phyloP scores from a whole-genome alignment of 2,797 vertebrate species.

The Heterohyrax brucei region DNA sequence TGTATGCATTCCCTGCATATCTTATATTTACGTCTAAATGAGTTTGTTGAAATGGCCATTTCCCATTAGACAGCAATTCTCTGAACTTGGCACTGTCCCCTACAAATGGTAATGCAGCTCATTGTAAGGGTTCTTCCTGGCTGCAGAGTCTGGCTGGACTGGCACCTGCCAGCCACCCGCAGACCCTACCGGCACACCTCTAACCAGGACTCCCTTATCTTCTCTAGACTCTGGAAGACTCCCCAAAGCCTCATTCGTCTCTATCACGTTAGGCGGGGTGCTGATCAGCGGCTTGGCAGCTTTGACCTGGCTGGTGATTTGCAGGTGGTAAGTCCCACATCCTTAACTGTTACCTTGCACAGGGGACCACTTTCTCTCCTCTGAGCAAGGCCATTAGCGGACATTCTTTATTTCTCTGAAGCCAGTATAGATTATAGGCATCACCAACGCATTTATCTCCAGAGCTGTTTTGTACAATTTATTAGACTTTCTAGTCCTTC shows the following conservation, averaged over 20 bases:
- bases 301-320: conserved; percentile 78
- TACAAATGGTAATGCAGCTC: neutral
- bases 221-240: conserved; percentile 84
- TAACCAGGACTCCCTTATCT: neutral
- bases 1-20: too few relatives aligned
- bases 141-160: too few relatives aligned
- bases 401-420: neutral
- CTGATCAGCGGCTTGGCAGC: conserved; percentile 60
- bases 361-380: neutral
- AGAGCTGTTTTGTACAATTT: neutral
- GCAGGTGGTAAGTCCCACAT: conserved; percentile 77
- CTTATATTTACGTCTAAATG: too few relatives aligned
- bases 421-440: neutral
- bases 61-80: neutral
- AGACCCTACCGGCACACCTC: neutral
- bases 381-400: neutral
- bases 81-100: neutral
- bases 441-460: neutral
- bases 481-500: neutral
- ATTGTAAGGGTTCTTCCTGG: neutral
- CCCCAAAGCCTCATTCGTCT: conserved; percentile 77
- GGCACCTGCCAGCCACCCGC: neutral
- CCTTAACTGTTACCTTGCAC: neutral
- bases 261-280: conserved; percentile 78
- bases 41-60: too few relatives aligned